These are phyloP conservation scores for Equus quagga DNA, from an alignment of 2,113 vertebrate genomes.

Conservation along the genomic window DNA sequence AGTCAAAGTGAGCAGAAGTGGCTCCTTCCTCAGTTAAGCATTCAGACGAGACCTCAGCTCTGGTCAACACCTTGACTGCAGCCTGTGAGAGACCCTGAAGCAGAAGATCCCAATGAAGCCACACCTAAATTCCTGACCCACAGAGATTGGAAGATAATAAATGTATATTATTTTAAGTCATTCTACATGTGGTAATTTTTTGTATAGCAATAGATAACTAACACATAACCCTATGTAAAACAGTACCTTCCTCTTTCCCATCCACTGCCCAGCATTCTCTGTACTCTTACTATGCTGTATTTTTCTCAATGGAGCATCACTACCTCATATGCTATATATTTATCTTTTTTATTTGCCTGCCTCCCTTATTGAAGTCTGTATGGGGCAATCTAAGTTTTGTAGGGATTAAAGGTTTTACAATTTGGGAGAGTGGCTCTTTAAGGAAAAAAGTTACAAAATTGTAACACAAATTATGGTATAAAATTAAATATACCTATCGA, in stretches of 20 bases:
- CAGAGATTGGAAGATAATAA: background rate
- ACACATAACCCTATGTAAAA: background rate
- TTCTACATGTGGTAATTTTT: background rate
- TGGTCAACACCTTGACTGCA: background rate
- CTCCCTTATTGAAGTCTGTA: background rate
- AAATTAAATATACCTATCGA: slow-evolving; percentile 6
- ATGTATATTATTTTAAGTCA: background rate
- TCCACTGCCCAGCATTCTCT: background rate
- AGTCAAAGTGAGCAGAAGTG: background rate
- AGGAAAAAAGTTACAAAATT: background rate
- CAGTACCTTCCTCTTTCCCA: background rate
- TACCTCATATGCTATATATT: background rate
- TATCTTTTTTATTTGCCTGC: background rate
- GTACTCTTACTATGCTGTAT: no score
- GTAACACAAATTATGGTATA: background rate
- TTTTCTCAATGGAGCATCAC: background rate
- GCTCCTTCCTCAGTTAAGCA: background rate
- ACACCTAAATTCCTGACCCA: background rate
- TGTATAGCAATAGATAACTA: background rate
- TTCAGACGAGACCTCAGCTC: background rate
- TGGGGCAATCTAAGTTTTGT: background rate
- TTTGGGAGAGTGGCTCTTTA: background rate
- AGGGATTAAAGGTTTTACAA: background rate
- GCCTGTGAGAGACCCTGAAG: background rate
- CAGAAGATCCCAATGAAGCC: background rate